Conservation (phyloP, 2,888 invertebrate genomes). For the Margaritifera margaritifera region DNA sequence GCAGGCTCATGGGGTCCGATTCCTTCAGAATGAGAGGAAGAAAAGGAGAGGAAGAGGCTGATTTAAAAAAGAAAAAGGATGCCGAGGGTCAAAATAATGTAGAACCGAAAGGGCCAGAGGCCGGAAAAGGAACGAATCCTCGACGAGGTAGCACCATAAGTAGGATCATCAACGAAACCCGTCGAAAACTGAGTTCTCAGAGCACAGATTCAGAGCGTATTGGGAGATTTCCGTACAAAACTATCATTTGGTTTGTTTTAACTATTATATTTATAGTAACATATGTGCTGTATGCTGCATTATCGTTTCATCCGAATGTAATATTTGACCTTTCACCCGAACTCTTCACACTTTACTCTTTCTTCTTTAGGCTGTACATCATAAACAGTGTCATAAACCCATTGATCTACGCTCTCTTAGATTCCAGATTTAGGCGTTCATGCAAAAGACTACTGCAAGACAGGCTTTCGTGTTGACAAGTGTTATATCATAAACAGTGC, state of each 20-base stretch:
- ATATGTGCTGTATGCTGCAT: conserved; percentile 23
- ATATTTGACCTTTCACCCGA: conserved; percentile 22
- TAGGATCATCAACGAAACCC: no score
- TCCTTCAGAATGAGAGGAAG: no score
- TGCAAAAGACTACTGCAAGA: conserved; percentile 16
- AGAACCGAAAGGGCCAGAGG: no score
- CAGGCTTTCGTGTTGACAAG: no score
- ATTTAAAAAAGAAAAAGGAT: no score
- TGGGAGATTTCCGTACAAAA: conserved; percentile 27
- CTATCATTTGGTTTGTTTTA: conserved; percentile 36
- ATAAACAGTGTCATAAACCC: conserved; percentile 38
- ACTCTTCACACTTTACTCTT: conserved; percentile 27
- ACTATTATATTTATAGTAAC: conserved; percentile 34
- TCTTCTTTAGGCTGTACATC: conserved; percentile 34
- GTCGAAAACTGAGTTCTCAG: no score
- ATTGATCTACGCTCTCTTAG: conserved; percentile 33
- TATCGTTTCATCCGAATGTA: conserved; percentile 17
- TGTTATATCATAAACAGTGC: conserved; percentile 36
- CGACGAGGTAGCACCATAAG: no score
- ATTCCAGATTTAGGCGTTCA: conserved; percentile 27
- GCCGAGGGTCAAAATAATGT: no score
- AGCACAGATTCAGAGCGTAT: no score
- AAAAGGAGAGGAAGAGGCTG: no score
- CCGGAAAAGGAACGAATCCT: no score
- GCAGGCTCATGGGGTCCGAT: conserved; percentile 26